Conservation (phyloP, 2,797 vertebrate genomes). For the Acanthiza pusilla region DNA sequence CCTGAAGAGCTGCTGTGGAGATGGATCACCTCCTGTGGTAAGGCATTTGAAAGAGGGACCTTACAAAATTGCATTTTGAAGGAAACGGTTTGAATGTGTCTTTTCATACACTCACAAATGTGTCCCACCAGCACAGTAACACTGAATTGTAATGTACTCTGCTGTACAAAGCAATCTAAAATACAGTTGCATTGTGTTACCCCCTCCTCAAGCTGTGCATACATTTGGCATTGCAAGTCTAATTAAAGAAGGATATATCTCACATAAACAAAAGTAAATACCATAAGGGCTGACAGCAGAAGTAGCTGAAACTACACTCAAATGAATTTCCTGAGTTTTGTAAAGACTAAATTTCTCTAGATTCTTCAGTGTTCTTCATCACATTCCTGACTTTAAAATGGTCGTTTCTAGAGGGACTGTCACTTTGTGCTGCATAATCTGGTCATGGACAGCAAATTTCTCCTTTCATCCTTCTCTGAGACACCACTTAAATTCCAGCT, state of each 20-base stretch:
- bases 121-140: not conserved
- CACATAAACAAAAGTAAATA: slow-evolving; percentile 8
- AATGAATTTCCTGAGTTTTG: not conserved
- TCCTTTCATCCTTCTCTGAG: not conserved
- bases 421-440: not conserved
- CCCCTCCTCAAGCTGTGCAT: not conserved
- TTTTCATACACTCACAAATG: not conserved
- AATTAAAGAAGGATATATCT: not conserved
- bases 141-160: not conserved
- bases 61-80: not conserved
- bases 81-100: not conserved
- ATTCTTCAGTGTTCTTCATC: not conserved
- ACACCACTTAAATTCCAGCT: not conserved
- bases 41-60: not conserved
- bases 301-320: not conserved
- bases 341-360: not conserved
- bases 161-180: not conserved
- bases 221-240: not conserved
- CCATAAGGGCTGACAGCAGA: not conserved
- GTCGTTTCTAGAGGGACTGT: not conserved
- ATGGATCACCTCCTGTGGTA: not conserved
- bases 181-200: not conserved
- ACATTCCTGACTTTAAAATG: not conserved
- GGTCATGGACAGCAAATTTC: not conserved
- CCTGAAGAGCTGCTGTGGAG: not conserved